Evolutionary conservation across 2,888 invertebrate genomes (phyloP), one percentile per base, ranked within the genome.

Genomic region (Hypercompe scribonia): DNA sequence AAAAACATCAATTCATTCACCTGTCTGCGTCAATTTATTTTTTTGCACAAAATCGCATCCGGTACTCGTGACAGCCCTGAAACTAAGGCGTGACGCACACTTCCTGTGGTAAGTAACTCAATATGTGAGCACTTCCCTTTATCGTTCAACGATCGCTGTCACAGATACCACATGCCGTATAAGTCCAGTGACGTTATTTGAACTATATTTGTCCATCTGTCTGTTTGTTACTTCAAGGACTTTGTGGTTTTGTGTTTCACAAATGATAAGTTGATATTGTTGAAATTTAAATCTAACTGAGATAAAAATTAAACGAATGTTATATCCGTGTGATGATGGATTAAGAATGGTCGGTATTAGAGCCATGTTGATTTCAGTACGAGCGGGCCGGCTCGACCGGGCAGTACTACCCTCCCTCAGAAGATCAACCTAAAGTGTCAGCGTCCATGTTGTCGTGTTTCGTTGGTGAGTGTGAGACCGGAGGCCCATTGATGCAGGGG

Each of bases 11-110:
- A 42, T 42, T 13, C 15, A 24, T 24, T 21, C 7, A 13, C n/a
- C 34, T 24, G 31, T 1, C 15, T 18, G 18, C 28, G 18, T 46
- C 54, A 8, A 33, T 36, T 54, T 33, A 39, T 61, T n/a, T 50
- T n/a, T n/a, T 33, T 28, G n/a, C n/a, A n/a, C n/a, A 24, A 31
- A 68, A 65, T 33, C 28, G 72, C 63, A 75, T 72, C 63, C 72
- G 70, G 64, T 39, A 42, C 28, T 68, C 21, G 46, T 28, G 72
- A 33, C 83, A 84, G 61, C 84, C 83, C 83, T 83, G 65, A 3
- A 63, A 54, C 33, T 75, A 72, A 73, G 73, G 79, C 78, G 81
- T 83, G 84, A 77, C 83, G 54, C 75, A 82, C 70, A 78, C 84
- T 84, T 84, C 83, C 84, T 82, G 80, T 73, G 80, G 76, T 54